phyloP scores from a whole-genome alignment of 2,113 vertebrate species.

The Protomyctophum bolini region DNA sequence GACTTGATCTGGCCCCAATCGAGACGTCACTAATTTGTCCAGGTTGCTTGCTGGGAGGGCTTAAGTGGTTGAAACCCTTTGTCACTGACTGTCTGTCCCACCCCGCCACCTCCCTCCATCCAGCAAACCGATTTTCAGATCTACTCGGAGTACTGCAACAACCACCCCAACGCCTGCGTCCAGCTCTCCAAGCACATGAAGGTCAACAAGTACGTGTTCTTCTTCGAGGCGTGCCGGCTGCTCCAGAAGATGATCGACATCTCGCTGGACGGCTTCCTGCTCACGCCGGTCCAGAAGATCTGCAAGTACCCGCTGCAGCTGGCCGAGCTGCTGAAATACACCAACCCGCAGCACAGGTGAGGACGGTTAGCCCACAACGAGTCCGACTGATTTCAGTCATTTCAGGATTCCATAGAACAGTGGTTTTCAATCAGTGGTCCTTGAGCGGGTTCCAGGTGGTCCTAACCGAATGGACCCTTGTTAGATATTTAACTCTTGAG shows the following conservation, averaged over 20 bases:
- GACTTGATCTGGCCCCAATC: too few relatives aligned
- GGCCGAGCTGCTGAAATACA: slow-evolving; percentile 95
- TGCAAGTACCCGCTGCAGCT: slow-evolving; percentile 97
- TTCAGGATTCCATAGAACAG: neutral
- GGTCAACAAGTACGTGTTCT: slow-evolving; percentile 93
- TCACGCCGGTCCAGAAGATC: slow-evolving; percentile 97
- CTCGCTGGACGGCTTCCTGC: slow-evolving; percentile 93
- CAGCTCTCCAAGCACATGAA: slow-evolving; percentile 92
- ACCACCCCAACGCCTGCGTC: slow-evolving; percentile 92
- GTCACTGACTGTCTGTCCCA: neutral
- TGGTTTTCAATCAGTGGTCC: too few relatives aligned
- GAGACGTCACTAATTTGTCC: too few relatives aligned
- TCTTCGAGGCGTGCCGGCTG: slow-evolving; percentile 95
- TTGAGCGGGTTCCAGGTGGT: too few relatives aligned
- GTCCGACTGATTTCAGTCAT: too few relatives aligned
- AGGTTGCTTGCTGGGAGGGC: too few relatives aligned
- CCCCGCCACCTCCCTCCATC: neutral
- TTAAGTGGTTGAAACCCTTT: too few relatives aligned
- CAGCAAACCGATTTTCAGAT: slow-evolving; percentile 98
- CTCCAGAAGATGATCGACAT: slow-evolving; percentile 97
- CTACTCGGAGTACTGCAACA: slow-evolving; percentile 98
- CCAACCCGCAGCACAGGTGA: slow-evolving; percentile 92
- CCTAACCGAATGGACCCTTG: too few relatives aligned
- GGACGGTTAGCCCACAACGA: neutral
- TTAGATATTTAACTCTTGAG: neutral